phyloP scores from a whole-genome alignment of 1,140 invertebrate species.

The Bombus impatiens region DNA sequence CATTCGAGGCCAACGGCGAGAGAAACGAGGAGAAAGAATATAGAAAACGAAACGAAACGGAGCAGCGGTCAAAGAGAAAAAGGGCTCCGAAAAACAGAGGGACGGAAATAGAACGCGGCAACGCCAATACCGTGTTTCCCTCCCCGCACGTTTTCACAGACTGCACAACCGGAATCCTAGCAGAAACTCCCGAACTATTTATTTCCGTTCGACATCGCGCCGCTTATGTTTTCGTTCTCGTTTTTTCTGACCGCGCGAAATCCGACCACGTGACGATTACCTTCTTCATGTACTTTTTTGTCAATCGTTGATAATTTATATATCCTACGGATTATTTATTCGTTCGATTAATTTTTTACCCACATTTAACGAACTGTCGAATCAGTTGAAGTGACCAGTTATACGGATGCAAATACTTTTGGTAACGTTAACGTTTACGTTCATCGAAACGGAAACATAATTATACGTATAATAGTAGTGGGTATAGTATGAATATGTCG shows the following conservation, averaged over 20 bases:
- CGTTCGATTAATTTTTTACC: neutral
- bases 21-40: slow-evolving; percentile 24
- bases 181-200: slow-evolving; percentile 38
- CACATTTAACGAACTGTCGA: neutral
- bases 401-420: no score
- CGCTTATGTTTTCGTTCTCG: slow-evolving; percentile 1
- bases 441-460: no score
- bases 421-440: no score
- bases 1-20: slow-evolving; percentile 49
- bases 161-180: slow-evolving; percentile 35
- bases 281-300: no score
- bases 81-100: slow-evolving; percentile 49
- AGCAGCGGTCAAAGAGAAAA: slow-evolving; percentile 49
- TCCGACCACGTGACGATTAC: no score
- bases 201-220: slow-evolving; percentile 25
- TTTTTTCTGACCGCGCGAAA: neutral
- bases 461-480: no score
- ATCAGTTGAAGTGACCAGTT: no score
- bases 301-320: neutral
- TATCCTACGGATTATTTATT: neutral
- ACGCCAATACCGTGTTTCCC: slow-evolving; percentile 48
- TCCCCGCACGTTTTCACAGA: neutral
- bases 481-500: no score
- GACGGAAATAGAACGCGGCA: slow-evolving; percentile 58
- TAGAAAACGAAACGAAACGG: slow-evolving; percentile 43